Conservation (phyloP, 2,888 invertebrate genomes). For the Lobophora halterata region DNA sequence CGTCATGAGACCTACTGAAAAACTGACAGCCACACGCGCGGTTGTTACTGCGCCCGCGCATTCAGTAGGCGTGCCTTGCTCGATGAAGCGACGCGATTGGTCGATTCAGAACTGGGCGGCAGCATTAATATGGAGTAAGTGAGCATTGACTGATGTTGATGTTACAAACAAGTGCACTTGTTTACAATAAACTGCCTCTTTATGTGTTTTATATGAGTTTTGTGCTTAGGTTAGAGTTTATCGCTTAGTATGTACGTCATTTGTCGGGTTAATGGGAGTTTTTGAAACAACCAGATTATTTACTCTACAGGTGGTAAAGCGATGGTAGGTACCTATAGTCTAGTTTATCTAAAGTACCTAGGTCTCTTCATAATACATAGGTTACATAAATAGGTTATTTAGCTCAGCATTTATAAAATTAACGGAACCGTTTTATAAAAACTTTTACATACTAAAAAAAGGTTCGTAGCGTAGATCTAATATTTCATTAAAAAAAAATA, state of each 20-base stretch:
- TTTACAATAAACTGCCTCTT: slow-evolving; percentile 74
- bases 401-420: no score
- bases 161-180: slow-evolving; percentile 70
- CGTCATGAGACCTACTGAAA: slow-evolving; percentile 54
- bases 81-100: slow-evolving; percentile 55
- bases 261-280: slow-evolving; percentile 39
- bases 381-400: no score
- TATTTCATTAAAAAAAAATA: no score
- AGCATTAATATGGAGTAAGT: slow-evolving; percentile 57
- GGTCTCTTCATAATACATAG: no score
- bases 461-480: no score
- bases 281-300: slow-evolving; percentile 27
- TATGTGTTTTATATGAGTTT: slow-evolving; percentile 77
- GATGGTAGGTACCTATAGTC: background rate
- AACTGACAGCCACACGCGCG: slow-evolving; percentile 56
- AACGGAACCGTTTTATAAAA: no score
- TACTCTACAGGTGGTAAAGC: slow-evolving; percentile 1
- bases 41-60: slow-evolving; percentile 59
- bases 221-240: slow-evolving; percentile 69
- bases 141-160: slow-evolving; percentile 63
- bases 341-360: slow-evolving; percentile 4
- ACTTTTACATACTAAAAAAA: no score
- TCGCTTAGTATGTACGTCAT: slow-evolving; percentile 62
- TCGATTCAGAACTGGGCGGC: slow-evolving; percentile 49
- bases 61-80: slow-evolving; percentile 57